A percentile compares a stretch with the other conserved stretches of the same genome.
Evolutionary conservation across 2,888 invertebrate genomes (phyloP).

Genomic region (Erebia aethiops): DNA sequence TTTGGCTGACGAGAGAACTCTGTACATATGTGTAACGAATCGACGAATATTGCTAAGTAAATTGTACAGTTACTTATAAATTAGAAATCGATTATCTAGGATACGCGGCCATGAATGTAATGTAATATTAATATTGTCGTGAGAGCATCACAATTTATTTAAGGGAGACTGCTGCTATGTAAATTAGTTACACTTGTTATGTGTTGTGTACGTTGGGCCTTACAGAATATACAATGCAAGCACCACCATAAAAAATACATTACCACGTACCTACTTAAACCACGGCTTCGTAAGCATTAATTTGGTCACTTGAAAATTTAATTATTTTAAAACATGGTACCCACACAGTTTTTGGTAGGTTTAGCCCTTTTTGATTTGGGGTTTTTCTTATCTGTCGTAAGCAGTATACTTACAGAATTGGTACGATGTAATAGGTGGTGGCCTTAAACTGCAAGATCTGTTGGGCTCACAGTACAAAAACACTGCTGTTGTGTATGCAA

Average conservation of each 20-base stretch:
- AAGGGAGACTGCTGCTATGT: slow-evolving; percentile 63
- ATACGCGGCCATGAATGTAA: slow-evolving; percentile 71
- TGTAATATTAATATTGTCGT: slow-evolving; percentile 57
- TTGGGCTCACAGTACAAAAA: slow-evolving; percentile 34
- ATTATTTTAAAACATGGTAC: too few species aligned
- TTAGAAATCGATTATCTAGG: slow-evolving; percentile 60
- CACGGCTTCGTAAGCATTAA: not conserved
- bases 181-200: slow-evolving; percentile 58
- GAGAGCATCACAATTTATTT: slow-evolving; percentile 67
- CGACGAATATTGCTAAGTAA: slow-evolving; percentile 55
- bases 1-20: slow-evolving; percentile 49
- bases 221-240: slow-evolving; percentile 4
- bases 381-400: too few species aligned
- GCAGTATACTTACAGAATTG: not conserved
- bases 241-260: not conserved
- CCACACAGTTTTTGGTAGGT: too few species aligned
- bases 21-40: slow-evolving; percentile 73
- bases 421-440: not conserved
- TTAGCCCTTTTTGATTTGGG: too few species aligned
- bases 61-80: slow-evolving; percentile 73
- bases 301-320: too few species aligned
- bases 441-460: slow-evolving; percentile 23
- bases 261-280: not conserved
- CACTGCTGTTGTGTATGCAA: slow-evolving; percentile 54
- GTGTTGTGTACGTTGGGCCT: slow-evolving; percentile 40